A percentile compares a stretch with the other conserved stretches of the same genome.
Conservation (phyloP, 2,888 invertebrate species). For the Toxonevra muliebris region DNA sequence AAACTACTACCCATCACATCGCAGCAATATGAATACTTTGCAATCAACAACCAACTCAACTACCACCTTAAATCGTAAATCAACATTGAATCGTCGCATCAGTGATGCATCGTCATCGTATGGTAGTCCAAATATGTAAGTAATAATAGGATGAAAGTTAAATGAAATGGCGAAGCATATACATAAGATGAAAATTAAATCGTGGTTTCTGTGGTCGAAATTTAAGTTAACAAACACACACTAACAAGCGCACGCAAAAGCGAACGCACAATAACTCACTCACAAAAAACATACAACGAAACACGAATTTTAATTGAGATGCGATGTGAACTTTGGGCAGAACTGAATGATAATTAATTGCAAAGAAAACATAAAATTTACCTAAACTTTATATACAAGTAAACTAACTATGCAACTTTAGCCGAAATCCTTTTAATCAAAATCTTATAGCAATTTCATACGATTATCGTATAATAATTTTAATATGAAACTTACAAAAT, state of each 20-base stretch:
- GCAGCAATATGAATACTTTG: constrained; percentile 40
- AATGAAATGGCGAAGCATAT: too few relatives aligned
- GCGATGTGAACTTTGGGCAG: too few relatives aligned
- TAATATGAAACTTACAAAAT: too few relatives aligned
- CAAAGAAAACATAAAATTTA: too few relatives aligned
- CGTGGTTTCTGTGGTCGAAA: constrained; percentile 1
- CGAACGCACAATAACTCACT: background rate
- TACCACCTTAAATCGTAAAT: constrained; percentile 66
- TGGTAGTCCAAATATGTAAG: constrained; percentile 61
- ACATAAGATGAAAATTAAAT: background rate
- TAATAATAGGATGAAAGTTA: background rate
- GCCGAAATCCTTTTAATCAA: too few relatives aligned
- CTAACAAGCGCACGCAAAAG: background rate
- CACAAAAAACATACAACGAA: constrained; percentile 33
- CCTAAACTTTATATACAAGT: too few relatives aligned
- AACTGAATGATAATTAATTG: too few relatives aligned
- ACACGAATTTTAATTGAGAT: constrained; percentile 28
- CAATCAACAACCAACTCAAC: constrained; percentile 43
- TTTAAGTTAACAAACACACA: background rate
- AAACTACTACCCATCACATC: constrained; percentile 71
- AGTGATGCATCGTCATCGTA: constrained; percentile 62
- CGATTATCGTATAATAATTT: too few relatives aligned
- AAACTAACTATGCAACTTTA: too few relatives aligned
- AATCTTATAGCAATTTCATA: too few relatives aligned
- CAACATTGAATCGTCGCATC: constrained; percentile 60